Conservation (phyloP, 2,113 vertebrate species). For the Microcebus lehilahytsara region DNA sequence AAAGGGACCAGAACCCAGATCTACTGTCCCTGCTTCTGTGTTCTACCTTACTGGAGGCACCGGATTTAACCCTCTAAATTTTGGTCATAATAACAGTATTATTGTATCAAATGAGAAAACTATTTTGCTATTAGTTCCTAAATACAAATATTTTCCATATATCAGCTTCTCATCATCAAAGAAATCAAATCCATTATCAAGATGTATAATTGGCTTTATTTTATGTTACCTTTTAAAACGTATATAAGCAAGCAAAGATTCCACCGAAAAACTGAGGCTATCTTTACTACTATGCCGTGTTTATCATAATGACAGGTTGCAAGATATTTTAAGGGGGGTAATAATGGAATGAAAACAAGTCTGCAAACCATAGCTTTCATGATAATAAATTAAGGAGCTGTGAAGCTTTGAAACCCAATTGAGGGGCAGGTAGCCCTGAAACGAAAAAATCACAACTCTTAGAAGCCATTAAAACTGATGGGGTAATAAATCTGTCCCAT, state of each 20-base stretch:
- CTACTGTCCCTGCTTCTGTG: background rate
- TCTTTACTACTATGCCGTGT: background rate
- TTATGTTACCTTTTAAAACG: constrained; percentile 17
- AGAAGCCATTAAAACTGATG: constrained; percentile 51
- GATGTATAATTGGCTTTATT: background rate
- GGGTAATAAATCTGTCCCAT: constrained; percentile 57
- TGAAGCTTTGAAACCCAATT: constrained; percentile 7
- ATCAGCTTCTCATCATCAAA: background rate
- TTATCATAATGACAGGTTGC: constrained; percentile 35
- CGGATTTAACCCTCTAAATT: background rate
- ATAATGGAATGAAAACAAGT: constrained; percentile 42
- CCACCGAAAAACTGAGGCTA: background rate
- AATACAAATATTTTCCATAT: background rate
- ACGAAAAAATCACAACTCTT: constrained; percentile 14
- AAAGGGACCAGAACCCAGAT: background rate
- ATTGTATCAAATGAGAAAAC: background rate
- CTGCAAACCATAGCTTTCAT: constrained; percentile 33
- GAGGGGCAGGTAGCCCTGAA: constrained; percentile 7
- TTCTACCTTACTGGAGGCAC: background rate
- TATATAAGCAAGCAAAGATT: background rate
- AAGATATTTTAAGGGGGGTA: constrained; percentile 30
- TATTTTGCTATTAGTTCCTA: background rate
- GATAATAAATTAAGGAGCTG: constrained; percentile 47
- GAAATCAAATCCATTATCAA: background rate
- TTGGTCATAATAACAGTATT: background rate